Evolutionary conservation across 2,888 invertebrate genomes (phyloP).

Genomic region (Leptothorax acervorum): DNA sequence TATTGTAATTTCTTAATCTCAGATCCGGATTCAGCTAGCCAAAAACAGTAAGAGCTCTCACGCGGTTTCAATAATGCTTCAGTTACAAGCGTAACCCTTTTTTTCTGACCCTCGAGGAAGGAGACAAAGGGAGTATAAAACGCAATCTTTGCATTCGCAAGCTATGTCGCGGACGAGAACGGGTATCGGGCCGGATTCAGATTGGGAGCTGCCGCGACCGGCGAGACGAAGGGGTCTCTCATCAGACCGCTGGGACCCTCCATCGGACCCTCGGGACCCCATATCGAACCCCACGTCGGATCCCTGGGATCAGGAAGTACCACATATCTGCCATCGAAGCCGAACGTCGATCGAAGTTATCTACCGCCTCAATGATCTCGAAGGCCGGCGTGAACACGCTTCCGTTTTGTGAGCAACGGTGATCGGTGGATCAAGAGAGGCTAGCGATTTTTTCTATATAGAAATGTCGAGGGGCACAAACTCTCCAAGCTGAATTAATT

Average conservation of each 20-base stretch:
- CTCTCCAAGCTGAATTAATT: not conserved
- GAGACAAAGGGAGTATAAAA: not conserved
- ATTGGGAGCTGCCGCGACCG: slow-evolving; percentile 76
- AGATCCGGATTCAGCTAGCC: not conserved
- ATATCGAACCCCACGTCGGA: slow-evolving; percentile 19
- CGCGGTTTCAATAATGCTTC: not conserved
- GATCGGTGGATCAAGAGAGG: not conserved
- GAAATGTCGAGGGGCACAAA: not conserved
- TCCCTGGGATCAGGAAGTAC: slow-evolving; percentile 40
- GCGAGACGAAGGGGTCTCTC: slow-evolving; percentile 32
- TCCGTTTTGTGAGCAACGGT: not conserved
- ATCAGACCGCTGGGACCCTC: slow-evolving; percentile 36
- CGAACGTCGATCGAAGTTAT: slow-evolving; percentile 76
- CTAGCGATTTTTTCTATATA: not conserved
- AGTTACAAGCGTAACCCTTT: not conserved
- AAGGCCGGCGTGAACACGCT: not conserved
- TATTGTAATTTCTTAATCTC: too few relatives aligned
- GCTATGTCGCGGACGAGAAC: slow-evolving; percentile 83
- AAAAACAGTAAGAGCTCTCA: not conserved
- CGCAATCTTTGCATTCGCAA: slow-evolving; percentile 59
- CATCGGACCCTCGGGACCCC: slow-evolving; percentile 33
- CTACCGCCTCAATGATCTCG: slow-evolving; percentile 75
- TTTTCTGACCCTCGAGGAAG: not conserved
- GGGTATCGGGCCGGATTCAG: slow-evolving; percentile 83
- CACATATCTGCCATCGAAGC: slow-evolving; percentile 75